Evolutionary conservation across 2,113 vertebrate species (phyloP).

Genomic region (Arothron firmamentum): DNA sequence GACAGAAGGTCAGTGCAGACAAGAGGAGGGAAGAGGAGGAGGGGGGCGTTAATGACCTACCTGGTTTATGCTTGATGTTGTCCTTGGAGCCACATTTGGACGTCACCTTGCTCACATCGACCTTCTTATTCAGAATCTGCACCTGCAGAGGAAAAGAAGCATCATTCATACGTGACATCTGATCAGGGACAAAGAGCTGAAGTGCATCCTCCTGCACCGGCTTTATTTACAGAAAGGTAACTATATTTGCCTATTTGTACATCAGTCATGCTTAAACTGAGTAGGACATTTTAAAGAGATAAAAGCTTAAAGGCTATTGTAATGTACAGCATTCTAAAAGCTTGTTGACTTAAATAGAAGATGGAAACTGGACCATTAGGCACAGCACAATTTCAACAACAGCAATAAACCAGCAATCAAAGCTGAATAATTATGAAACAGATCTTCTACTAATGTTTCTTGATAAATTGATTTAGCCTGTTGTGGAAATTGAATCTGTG

Average conservation of each 20-base stretch:
- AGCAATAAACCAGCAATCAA: background rate
- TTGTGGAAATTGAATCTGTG: background rate
- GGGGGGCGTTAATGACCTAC: conserved; percentile 55
- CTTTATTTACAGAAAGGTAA: conserved; percentile 1
- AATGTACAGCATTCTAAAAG: too few species aligned
- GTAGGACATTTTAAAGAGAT: too few species aligned
- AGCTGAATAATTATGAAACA: too few species aligned
- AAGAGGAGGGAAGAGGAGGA: background rate
- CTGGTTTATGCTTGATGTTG: conserved; percentile 92
- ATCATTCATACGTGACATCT: background rate
- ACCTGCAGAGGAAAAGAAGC: conserved; percentile 71
- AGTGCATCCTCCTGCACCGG: conserved; percentile 13
- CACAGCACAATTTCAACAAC: background rate
- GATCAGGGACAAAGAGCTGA: too few species aligned
- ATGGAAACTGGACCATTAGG: too few species aligned
- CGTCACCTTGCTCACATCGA: conserved; percentile 90
- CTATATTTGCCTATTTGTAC: too few species aligned
- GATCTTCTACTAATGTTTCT: too few species aligned
- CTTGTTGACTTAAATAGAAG: too few species aligned
- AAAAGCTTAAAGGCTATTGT: too few species aligned
- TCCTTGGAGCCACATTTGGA: conserved; percentile 95
- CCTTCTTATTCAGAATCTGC: conserved; percentile 93
- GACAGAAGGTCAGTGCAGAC: background rate
- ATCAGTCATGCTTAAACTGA: too few species aligned
- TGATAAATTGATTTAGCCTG: background rate